Evolutionary conservation across 1,140 invertebrate genomes (phyloP).

Genomic region (Ridgeia piscesae): DNA sequence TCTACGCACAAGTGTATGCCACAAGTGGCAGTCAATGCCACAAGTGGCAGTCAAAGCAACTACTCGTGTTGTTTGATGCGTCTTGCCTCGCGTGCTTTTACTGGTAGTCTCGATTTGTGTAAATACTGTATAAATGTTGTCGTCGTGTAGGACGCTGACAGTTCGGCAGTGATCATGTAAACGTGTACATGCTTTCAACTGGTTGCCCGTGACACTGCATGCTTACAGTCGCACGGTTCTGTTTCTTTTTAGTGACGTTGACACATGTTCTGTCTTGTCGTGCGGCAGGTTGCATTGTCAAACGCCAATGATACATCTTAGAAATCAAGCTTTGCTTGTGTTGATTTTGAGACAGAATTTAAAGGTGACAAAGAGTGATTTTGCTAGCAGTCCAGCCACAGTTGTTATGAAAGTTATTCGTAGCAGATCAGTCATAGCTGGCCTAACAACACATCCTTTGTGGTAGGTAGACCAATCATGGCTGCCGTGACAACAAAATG

Average conservation of each 20-base stretch:
- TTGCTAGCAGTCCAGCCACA: no score
- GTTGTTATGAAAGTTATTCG: no score
- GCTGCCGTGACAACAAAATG: no score
- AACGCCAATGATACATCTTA: not conserved
- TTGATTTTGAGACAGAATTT: not conserved
- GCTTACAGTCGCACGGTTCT: not conserved
- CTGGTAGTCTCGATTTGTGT: not conserved
- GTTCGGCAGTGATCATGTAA: not conserved
- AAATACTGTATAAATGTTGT: not conserved
- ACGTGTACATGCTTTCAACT: not conserved
- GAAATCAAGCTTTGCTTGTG: not conserved
- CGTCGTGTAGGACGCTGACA: not conserved
- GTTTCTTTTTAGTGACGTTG: not conserved
- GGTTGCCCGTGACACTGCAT: not conserved
- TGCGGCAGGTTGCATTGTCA: not conserved
- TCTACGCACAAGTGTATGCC: not conserved
- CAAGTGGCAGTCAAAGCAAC: no score
- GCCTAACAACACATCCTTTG: no score
- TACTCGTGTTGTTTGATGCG: not conserved
- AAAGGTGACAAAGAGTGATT: not conserved
- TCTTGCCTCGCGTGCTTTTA: conserved; percentile 4
- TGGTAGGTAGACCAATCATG: no score
- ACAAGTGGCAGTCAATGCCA: not conserved
- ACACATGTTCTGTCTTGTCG: not conserved
- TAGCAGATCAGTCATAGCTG: no score